phyloP scores from a whole-genome alignment of 2,888 invertebrate species.

The Morpho achilles region DNA sequence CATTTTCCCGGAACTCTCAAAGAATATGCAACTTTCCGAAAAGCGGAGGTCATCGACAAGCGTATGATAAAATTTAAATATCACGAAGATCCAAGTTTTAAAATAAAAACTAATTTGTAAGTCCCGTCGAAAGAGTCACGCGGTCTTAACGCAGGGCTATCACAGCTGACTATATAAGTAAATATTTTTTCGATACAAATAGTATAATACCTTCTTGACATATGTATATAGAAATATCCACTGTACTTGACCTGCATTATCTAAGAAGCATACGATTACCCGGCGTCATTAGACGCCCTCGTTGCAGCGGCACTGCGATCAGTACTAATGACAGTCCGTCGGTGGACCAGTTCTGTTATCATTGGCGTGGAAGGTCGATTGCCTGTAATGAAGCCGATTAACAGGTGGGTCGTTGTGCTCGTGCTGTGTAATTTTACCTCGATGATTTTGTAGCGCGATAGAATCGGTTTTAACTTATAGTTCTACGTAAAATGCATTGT shows the following conservation, averaged over 20 bases:
- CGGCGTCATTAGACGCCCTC: slow-evolving; percentile 35
- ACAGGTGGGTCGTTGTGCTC: slow-evolving; percentile 39
- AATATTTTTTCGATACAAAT: too few relatives aligned
- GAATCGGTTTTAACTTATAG: slow-evolving; percentile 9
- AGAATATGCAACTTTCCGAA: too few relatives aligned
- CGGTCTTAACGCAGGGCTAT: too few relatives aligned
- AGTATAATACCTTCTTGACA: too few relatives aligned
- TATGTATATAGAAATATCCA: not conserved
- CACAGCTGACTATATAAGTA: too few relatives aligned
- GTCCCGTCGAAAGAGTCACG: too few relatives aligned
- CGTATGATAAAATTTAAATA: too few relatives aligned
- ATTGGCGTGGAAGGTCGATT: slow-evolving; percentile 55
- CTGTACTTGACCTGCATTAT: slow-evolving; percentile 36
- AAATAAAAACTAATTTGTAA: too few relatives aligned
- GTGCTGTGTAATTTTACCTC: slow-evolving; percentile 25
- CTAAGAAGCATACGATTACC: slow-evolving; percentile 30
- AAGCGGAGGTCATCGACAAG: too few relatives aligned
- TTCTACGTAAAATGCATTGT: not conserved
- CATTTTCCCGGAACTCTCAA: too few relatives aligned
- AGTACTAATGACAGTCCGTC: slow-evolving; percentile 42
- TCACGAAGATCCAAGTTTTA: too few relatives aligned
- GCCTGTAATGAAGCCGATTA: slow-evolving; percentile 53
- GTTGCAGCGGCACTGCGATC: slow-evolving; percentile 30
- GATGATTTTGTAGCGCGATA: slow-evolving; percentile 18
- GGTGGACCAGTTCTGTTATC: slow-evolving; percentile 41